Conservation (phyloP, 2,113 vertebrate genomes). For the Pteruthius melanotis region DNA sequence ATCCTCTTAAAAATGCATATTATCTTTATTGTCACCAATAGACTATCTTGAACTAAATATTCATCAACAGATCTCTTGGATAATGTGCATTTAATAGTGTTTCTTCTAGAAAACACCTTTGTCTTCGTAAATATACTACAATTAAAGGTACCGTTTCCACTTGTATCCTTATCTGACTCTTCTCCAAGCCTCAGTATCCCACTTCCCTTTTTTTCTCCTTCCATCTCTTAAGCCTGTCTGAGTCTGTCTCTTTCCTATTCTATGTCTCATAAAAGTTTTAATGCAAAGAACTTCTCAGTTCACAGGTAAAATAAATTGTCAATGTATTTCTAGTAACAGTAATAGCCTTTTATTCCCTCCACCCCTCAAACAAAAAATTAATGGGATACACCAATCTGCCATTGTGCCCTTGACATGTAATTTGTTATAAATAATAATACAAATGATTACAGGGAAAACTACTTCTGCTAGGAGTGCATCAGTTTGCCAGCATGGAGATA, state of each 20-base stretch:
- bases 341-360: constrained; percentile 11
- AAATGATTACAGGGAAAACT: constrained; percentile 49
- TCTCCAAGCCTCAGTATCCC: not conserved
- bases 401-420: constrained; percentile 50
- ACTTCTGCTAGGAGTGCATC: constrained; percentile 44
- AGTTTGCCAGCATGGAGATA: constrained; percentile 40
- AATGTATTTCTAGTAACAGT: not conserved
- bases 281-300: constrained; percentile 5
- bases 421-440: constrained; percentile 68
- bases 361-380: constrained; percentile 39
- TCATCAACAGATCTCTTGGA: not conserved
- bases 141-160: not conserved
- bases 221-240: not conserved
- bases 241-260: not conserved
- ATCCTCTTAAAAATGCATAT: not conserved
- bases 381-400: constrained; percentile 29
- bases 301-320: constrained; percentile 48
- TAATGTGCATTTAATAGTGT: not conserved
- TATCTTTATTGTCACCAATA: not conserved
- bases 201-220: not conserved
- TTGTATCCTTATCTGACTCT: not conserved
- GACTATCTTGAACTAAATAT: not conserved
- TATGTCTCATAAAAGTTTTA: not conserved
- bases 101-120: not conserved
- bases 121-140: not conserved